These are phyloP conservation scores for Cryptus armator DNA, from an alignment of 2,888 invertebrate genomes.

Conservation along the genomic window DNA sequence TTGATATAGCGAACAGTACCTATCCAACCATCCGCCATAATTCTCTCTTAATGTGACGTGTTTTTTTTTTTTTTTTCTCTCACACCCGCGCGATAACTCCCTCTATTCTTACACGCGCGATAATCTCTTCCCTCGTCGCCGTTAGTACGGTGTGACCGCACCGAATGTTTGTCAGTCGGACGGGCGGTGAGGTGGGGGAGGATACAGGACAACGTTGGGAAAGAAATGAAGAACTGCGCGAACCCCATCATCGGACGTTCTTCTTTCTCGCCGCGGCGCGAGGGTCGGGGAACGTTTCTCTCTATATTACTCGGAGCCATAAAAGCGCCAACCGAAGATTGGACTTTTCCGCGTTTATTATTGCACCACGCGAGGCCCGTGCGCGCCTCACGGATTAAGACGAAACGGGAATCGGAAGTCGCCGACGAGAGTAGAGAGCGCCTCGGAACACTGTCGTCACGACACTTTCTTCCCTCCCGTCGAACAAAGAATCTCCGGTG, in stretches of 20 bases:
- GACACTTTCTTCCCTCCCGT: conserved; percentile 13
- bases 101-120: conserved; percentile 73
- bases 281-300: neutral
- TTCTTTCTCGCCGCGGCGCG: conserved; percentile 18
- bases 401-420: conserved; percentile 82
- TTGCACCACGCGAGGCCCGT: conserved; percentile 67
- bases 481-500: conserved; percentile 40
- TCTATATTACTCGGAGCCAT: conserved; percentile 74
- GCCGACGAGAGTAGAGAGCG: conserved; percentile 59
- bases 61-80: conserved; percentile 69
- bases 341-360: conserved; percentile 81
- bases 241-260: conserved; percentile 22
- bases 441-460: conserved; percentile 19
- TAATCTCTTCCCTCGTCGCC: conserved; percentile 79
- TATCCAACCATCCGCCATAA: conserved; percentile 78
- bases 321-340: conserved; percentile 81
- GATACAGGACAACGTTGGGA: conserved; percentile 26
- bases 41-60: conserved; percentile 83
- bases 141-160: conserved; percentile 66
- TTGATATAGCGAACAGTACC: conserved; percentile 78
- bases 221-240: conserved; percentile 22
- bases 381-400: conserved; percentile 81
- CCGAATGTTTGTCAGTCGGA: conserved; percentile 74
- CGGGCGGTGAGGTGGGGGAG: conserved; percentile 16
- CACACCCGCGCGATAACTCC: conserved; percentile 35